Evolutionary conservation across 2,113 vertebrate genomes (phyloP).

Genomic region (Scalopus aquaticus): DNA sequence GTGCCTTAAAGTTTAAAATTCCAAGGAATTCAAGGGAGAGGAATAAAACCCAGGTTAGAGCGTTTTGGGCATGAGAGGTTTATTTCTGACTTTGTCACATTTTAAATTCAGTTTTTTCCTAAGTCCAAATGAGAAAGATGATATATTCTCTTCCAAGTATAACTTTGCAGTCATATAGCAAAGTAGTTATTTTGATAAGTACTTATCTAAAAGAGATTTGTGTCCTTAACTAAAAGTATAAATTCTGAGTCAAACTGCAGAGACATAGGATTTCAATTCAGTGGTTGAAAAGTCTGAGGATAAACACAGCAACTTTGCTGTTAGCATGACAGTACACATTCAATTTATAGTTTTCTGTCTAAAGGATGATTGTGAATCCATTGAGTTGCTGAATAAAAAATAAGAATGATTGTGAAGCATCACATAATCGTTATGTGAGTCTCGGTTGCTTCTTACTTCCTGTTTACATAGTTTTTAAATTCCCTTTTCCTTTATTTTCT

Average conservation of each 20-base stretch:
- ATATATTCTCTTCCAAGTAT: not conserved
- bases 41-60: not conserved
- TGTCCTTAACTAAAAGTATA: not conserved
- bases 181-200: not conserved
- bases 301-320: not conserved
- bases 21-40: not conserved
- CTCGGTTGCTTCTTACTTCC: not conserved
- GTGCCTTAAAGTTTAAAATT: not conserved
- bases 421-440: not conserved
- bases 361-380: not conserved
- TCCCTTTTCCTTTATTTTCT: not conserved
- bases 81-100: conserved; percentile 20
- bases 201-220: not conserved
- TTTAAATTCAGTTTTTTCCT: conserved; percentile 33
- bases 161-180: not conserved
- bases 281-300: not conserved
- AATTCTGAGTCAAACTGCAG: not conserved
- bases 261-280: conserved; percentile 8
- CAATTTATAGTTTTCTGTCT: not conserved
- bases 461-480: not conserved
- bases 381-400: too few species aligned
- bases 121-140: not conserved
- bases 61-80: not conserved
- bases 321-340: not conserved
- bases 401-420: not conserved